These are phyloP conservation scores for Cyanistes caeruleus DNA, from an alignment of 2,113 vertebrate species.

Conservation along the genomic window DNA sequence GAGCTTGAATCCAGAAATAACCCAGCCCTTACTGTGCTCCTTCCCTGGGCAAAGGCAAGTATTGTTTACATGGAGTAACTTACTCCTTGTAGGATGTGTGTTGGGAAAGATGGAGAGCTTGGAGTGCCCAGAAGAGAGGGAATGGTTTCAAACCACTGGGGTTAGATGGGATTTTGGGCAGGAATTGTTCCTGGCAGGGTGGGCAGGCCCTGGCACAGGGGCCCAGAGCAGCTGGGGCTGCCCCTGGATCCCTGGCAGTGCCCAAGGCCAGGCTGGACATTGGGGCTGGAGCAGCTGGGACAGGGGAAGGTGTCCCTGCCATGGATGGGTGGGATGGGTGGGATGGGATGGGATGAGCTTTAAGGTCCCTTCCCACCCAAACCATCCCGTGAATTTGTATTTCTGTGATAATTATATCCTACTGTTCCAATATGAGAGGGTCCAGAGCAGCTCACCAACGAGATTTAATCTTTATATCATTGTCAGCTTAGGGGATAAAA, in stretches of 20 bases:
- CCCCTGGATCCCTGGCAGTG: not conserved
- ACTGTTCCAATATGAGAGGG: fast-evolving
- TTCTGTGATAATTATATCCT: not conserved
- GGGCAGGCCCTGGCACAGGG: not conserved
- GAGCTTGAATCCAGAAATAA: fast-evolving
- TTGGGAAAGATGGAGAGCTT: not conserved
- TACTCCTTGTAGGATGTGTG: not conserved
- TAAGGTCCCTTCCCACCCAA: not conserved
- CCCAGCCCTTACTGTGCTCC: fast-evolving
- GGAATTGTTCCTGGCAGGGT: not conserved
- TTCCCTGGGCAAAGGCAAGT: not conserved
- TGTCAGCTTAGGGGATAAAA: not conserved
- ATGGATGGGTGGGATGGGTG: too few species aligned
- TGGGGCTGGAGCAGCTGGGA: not conserved
- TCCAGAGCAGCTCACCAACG: not conserved
- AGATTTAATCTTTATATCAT: not conserved
- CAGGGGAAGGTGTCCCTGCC: not conserved
- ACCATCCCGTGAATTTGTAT: not conserved
- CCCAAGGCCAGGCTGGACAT: not conserved
- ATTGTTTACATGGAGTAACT: not conserved
- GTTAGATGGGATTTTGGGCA: not conserved
- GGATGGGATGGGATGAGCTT: fast-evolving
- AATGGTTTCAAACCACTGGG: not conserved
- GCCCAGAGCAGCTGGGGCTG: not conserved
- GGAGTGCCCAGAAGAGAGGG: not conserved